These are phyloP conservation scores for Congeria kusceri DNA, from an alignment of 2,888 invertebrate genomes.

Conservation along the genomic window DNA sequence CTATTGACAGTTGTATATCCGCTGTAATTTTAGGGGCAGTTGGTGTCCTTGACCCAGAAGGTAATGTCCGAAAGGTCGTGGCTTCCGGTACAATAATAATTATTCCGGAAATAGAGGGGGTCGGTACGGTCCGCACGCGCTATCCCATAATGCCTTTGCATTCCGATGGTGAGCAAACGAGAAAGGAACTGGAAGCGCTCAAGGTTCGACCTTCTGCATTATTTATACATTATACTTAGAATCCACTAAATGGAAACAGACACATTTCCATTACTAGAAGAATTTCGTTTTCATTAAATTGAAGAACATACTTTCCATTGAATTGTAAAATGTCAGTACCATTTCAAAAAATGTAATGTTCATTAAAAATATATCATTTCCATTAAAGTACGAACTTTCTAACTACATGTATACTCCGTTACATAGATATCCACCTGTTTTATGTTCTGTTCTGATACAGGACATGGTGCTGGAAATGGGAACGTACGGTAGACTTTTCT, in stretches of 20 bases:
- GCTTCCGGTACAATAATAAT: conserved; percentile 70
- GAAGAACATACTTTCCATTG: neutral
- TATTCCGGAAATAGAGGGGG: conserved; percentile 67
- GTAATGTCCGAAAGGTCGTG: conserved; percentile 46
- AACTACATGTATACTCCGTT: no score
- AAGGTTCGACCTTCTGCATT: conserved; percentile 35
- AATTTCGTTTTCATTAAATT: no score
- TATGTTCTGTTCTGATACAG: no score
- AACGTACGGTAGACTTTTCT: conserved; percentile 47
- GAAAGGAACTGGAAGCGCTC: conserved; percentile 73
- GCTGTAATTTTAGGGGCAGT: conserved; percentile 41
- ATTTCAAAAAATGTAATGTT: no score
- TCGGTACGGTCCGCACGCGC: conserved; percentile 72
- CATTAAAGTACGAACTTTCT: no score
- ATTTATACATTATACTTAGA: no score
- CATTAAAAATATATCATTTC: no score
- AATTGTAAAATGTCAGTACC: no score
- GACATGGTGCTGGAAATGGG: conserved; percentile 64
- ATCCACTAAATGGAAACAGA: no score
- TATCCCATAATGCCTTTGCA: conserved; percentile 77
- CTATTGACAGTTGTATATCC: no score
- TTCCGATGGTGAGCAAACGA: conserved; percentile 69
- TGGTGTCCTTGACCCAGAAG: conserved; percentile 69
- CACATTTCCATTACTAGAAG: no score
- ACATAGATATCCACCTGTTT: no score